Percentiles rank a stretch among this genome's conserved stretches.
These are phyloP conservation scores for Drosophila pachea DNA, from an alignment of 1,140 invertebrate species.

Conservation along the genomic window DNA sequence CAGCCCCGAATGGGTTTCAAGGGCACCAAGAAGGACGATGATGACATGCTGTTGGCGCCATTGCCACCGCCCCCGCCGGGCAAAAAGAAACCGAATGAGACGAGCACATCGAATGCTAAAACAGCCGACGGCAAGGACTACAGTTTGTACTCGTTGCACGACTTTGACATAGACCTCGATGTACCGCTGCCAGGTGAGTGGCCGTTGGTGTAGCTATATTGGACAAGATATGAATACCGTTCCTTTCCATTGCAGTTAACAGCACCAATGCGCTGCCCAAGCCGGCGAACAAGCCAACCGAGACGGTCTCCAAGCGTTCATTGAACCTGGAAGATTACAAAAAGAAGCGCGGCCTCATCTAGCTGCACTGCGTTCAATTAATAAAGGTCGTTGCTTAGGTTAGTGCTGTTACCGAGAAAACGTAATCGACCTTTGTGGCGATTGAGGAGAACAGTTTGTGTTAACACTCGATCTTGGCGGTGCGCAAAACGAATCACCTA, in stretches of 20 bases:
- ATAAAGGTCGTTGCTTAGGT: conserved; percentile 45
- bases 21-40: conserved; percentile 78
- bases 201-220: neutral
- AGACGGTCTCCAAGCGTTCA: conserved; percentile 90
- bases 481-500: conserved; percentile 31
- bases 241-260: conserved; percentile 81
- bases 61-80: conserved; percentile 56
- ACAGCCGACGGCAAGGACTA: conserved; percentile 82
- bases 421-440: conserved; percentile 26
- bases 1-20: conserved; percentile 93
- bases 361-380: conserved; percentile 54
- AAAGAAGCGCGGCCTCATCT: conserved; percentile 96
- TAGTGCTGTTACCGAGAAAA: conserved; percentile 46
- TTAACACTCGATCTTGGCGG: conserved; percentile 18
- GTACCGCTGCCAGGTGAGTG: conserved; percentile 86
- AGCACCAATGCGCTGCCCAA: conserved; percentile 87
- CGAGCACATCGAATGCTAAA: conserved; percentile 60
- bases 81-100: conserved; percentile 69
- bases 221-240: too few relatives aligned
- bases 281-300: conserved; percentile 85
- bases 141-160: conserved; percentile 94
- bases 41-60: conserved; percentile 38
- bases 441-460: conserved; percentile 16
- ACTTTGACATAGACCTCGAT: conserved; percentile 98
- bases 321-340: conserved; percentile 98